A percentile compares a stretch with the other conserved stretches of the same genome.
Evolutionary conservation across 2,888 invertebrate genomes (phyloP).

Genomic region (Acanthosepion pharaonis): DNA sequence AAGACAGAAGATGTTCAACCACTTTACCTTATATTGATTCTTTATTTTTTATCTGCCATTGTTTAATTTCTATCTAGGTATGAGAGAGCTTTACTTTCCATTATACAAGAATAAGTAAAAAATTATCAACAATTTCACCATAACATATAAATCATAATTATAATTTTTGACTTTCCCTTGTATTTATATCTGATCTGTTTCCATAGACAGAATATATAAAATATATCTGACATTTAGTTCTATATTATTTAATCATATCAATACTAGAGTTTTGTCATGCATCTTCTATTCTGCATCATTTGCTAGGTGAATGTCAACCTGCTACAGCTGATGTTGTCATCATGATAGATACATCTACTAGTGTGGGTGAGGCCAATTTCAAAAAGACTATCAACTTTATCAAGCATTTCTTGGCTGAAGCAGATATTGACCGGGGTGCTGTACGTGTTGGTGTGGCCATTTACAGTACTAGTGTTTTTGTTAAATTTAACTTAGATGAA

Average conservation of each 20-base stretch:
- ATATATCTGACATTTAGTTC: not conserved
- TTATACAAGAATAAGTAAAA: no score
- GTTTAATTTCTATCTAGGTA: not conserved
- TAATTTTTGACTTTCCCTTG: no score
- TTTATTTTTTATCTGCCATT: not conserved
- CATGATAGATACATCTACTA: slow-evolving; percentile 54
- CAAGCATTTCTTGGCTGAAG: slow-evolving; percentile 55
- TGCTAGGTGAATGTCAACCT: not conserved
- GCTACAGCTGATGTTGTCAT: slow-evolving; percentile 34
- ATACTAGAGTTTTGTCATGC: not conserved
- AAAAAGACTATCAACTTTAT: slow-evolving; percentile 60
- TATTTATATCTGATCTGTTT: not conserved
- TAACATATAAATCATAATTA: no score
- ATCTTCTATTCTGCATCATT: not conserved
- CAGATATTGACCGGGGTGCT: slow-evolving; percentile 53
- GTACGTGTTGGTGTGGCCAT: slow-evolving; percentile 60
- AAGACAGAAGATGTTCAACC: not conserved
- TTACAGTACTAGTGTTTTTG: slow-evolving; percentile 57
- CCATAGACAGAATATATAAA: not conserved
- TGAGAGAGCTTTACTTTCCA: not conserved
- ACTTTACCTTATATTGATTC: not conserved
- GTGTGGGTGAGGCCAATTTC: slow-evolving; percentile 63
- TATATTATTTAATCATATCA: not conserved
- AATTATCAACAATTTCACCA: no score
- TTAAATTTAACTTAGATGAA: slow-evolving; percentile 62